phyloP scores from a whole-genome alignment of 2,113 vertebrate species.

The Corythornis cristatus region DNA sequence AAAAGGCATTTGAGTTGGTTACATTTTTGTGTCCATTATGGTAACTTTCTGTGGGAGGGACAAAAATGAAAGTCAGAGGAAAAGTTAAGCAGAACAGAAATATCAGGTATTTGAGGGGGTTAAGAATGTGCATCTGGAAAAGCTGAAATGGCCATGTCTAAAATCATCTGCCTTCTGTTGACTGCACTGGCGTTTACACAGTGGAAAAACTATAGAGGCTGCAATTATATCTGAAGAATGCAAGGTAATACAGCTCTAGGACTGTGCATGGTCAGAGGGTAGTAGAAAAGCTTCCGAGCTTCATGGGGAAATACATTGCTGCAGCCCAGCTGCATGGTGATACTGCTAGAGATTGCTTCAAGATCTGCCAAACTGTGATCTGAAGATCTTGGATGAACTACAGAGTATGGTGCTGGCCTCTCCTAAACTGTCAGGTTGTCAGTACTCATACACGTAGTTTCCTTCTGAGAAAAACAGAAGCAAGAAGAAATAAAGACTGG shows the following conservation, averaged over 20 bases:
- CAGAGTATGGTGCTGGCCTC: slow-evolving; percentile 13
- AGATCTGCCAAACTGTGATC: slow-evolving; percentile 15
- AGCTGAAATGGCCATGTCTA: slow-evolving; percentile 4
- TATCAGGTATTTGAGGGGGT: not conserved
- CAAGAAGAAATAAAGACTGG: not conserved
- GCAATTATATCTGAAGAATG: not conserved
- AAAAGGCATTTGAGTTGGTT: not conserved
- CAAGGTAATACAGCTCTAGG: not conserved
- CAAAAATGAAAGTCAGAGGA: not conserved
- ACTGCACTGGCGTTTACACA: not conserved
- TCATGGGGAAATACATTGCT: not conserved
- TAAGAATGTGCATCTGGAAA: slow-evolving; percentile 27
- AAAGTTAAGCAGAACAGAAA: slow-evolving; percentile 6
- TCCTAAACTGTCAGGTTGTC: not conserved
- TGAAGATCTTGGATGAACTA: slow-evolving; percentile 23
- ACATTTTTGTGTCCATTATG: not conserved
- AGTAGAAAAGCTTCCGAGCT: not conserved
- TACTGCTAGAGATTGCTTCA: not conserved
- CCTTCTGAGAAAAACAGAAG: not conserved
- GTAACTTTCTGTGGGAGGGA: not conserved
- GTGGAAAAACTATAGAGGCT: slow-evolving; percentile 19
- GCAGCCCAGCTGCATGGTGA: not conserved
- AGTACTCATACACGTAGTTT: not conserved
- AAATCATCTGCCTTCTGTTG: slow-evolving; percentile 44
- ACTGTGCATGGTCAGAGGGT: not conserved